These are phyloP conservation scores for Alcis repandata DNA, from an alignment of 2,888 invertebrate genomes.

Conservation along the genomic window DNA sequence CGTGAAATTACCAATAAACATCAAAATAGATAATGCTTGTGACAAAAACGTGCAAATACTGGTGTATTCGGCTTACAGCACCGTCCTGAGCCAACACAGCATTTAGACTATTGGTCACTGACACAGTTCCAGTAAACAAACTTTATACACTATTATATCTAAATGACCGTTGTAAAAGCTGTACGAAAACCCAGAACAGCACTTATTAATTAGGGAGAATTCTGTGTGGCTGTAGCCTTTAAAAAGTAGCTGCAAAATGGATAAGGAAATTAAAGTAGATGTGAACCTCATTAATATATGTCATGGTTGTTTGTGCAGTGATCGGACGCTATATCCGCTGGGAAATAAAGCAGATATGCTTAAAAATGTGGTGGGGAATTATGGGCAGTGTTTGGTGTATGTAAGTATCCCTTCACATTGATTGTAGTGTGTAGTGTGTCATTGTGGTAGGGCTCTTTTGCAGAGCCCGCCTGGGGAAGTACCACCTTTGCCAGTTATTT, in stretches of 20 bases:
- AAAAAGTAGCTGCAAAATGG: slow-evolving; percentile 11
- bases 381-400: slow-evolving; percentile 36
- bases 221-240: too few relatives aligned
- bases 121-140: neutral
- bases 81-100: too few relatives aligned
- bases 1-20: too few relatives aligned
- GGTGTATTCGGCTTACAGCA: neutral
- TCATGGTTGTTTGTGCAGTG: slow-evolving; percentile 39
- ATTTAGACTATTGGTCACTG: neutral
- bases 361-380: slow-evolving; percentile 26
- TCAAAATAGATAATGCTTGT: neutral
- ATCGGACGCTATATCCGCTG: slow-evolving; percentile 30
- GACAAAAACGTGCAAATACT: neutral
- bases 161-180: too few relatives aligned
- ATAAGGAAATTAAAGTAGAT: slow-evolving; percentile 33
- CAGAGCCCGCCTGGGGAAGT: too few relatives aligned
- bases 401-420: too few relatives aligned
- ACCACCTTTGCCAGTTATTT: too few relatives aligned
- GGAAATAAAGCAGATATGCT: slow-evolving; percentile 34
- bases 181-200: too few relatives aligned
- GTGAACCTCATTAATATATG: slow-evolving; percentile 33
- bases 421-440: too few relatives aligned
- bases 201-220: too few relatives aligned
- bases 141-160: too few relatives aligned
- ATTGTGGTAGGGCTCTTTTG: too few relatives aligned